Evolutionary conservation across 2,113 vertebrate species (phyloP).

Genomic region (Brienomyrus longianalis): DNA sequence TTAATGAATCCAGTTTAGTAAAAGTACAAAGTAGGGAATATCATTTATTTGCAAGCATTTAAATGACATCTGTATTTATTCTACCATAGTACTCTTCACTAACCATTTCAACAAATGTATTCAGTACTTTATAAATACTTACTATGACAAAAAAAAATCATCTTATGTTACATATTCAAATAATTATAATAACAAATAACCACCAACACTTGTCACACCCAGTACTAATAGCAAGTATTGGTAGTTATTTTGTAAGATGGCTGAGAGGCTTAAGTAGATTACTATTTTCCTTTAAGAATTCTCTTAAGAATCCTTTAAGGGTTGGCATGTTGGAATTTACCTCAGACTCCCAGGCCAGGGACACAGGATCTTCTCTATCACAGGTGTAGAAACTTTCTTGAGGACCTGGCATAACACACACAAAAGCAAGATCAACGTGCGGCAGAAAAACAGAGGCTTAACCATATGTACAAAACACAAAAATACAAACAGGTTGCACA

Average conservation of each 20-base stretch:
- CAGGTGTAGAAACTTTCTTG: slow-evolving; percentile 75
- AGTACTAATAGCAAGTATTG: neutral
- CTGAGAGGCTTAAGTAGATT: neutral
- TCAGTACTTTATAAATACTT: neutral
- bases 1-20: neutral
- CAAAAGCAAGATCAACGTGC: slow-evolving; percentile 33
- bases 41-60: neutral
- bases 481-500: neutral
- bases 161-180: neutral
- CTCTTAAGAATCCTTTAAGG: too few relatives aligned
- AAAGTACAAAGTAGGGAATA: neutral
- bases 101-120: neutral
- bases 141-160: neutral
- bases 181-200: neutral
- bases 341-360: slow-evolving; percentile 52
- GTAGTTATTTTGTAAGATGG: neutral
- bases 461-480: neutral
- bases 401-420: slow-evolving; percentile 57
- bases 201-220: neutral
- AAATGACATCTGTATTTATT: neutral
- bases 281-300: neutral
- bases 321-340: slow-evolving; percentile 44
- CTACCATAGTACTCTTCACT: neutral
- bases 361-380: slow-evolving; percentile 53
- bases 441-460: neutral